These are phyloP conservation scores for Leptestheria dahalacensis DNA, from an alignment of 1,140 invertebrate genomes.

Conservation along the genomic window DNA sequence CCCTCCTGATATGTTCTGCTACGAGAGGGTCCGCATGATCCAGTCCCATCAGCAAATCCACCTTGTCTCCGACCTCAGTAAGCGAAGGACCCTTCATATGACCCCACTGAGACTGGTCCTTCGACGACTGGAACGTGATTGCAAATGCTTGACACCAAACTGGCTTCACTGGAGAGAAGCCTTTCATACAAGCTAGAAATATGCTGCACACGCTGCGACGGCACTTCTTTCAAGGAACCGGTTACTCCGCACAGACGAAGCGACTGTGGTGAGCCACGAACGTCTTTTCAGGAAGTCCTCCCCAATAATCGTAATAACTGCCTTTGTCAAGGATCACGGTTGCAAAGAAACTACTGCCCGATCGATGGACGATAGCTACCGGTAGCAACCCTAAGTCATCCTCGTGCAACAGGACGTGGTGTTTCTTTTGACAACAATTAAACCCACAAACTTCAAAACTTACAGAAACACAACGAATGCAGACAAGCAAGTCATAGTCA, in stretches of 20 bases:
- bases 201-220: not conserved
- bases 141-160: not conserved
- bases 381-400: not conserved
- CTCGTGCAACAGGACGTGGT: not conserved
- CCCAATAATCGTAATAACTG: not conserved
- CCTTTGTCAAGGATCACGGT: not conserved
- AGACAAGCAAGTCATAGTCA: not conserved
- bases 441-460: not conserved
- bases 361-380: not conserved
- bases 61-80: not conserved
- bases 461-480: not conserved
- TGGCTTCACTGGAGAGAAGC: not conserved
- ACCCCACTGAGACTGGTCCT: not conserved
- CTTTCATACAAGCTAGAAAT: not conserved
- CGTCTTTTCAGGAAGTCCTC: not conserved
- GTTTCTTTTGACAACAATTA: not conserved
- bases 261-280: not conserved
- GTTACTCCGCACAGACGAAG: not conserved
- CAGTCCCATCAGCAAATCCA: not conserved
- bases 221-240: not conserved
- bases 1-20: not conserved
- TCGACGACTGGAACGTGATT: not conserved
- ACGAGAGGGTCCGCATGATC: not conserved
- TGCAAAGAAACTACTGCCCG: not conserved
- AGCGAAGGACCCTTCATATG: conserved; percentile 1